phyloP scores from a whole-genome alignment of 2,797 vertebrate species.

The Cyprinodon diabolis region DNA sequence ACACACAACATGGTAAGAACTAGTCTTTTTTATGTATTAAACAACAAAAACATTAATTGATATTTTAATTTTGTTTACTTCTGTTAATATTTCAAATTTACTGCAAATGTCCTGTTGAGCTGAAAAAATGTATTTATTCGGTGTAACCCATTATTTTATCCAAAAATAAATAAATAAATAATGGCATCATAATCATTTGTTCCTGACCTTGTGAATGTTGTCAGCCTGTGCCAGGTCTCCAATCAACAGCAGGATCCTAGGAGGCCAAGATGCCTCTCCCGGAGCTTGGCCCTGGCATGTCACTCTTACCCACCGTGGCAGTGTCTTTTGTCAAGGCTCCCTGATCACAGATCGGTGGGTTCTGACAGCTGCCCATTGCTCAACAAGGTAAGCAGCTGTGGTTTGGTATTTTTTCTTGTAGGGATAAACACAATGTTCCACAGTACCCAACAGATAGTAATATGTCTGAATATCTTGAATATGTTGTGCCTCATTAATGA shows the following conservation, averaged over 20 bases:
- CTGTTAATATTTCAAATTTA: neutral
- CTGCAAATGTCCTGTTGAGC: neutral
- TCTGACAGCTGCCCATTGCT: slow-evolving; percentile 42
- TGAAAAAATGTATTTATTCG: neutral
- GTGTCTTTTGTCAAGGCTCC: slow-evolving; percentile 7
- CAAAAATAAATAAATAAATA: neutral
- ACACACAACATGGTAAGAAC: neutral
- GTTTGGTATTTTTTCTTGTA: neutral
- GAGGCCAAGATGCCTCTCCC: neutral
- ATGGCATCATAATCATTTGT: neutral
- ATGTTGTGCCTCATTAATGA: neutral
- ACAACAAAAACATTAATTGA: neutral
- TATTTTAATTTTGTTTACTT: neutral
- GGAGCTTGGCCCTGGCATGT: slow-evolving; percentile 50
- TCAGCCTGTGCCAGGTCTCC: neutral
- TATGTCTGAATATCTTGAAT: neutral
- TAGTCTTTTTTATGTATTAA: no score
- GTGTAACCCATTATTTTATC: neutral
- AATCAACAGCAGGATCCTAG: neutral
- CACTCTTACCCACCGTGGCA: accelerated
- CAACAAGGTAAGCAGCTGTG: accelerated
- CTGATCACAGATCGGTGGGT: slow-evolving; percentile 45
- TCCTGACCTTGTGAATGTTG: neutral
- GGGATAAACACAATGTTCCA: neutral
- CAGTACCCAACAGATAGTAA: neutral